Evolutionary conservation across 2,888 invertebrate genomes (phyloP).

Genomic region (Cryptocephalus primarius): DNA sequence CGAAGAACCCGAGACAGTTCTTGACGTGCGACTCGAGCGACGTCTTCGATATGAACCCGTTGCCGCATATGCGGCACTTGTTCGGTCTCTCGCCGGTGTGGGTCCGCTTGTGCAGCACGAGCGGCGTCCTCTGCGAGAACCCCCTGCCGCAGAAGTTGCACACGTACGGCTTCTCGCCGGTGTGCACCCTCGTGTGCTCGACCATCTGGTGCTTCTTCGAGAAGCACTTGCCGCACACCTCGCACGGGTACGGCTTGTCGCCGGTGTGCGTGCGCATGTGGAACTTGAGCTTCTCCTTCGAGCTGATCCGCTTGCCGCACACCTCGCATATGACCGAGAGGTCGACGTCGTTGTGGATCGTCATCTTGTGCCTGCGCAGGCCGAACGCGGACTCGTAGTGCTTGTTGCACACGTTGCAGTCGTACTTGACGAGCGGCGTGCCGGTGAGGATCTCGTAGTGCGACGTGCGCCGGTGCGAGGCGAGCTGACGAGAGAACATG

Average conservation of each 20-base stretch:
- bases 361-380: constrained; percentile 31
- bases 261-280: constrained; percentile 25
- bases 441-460: constrained; percentile 36
- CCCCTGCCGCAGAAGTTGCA: constrained; percentile 23
- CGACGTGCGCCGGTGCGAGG: constrained; percentile 36
- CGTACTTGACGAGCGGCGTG: constrained; percentile 26
- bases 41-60: constrained; percentile 30
- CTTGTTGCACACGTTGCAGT: constrained; percentile 40
- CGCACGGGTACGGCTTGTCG: constrained; percentile 22
- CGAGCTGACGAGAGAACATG: constrained; percentile 38
- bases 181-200: constrained; percentile 22
- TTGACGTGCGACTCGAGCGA: constrained; percentile 31
- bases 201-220: constrained; percentile 16
- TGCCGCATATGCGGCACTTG: constrained; percentile 14
- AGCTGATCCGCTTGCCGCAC: constrained; percentile 22
- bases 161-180: constrained; percentile 21
- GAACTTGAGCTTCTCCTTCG: constrained; percentile 18
- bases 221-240: constrained; percentile 18
- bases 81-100: constrained; percentile 19
- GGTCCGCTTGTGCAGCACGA: constrained; percentile 20
- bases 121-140: constrained; percentile 22
- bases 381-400: constrained; percentile 29
- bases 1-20: constrained; percentile 16
- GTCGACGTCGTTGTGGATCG: constrained; percentile 30
- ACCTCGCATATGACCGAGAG: constrained; percentile 30